Percentiles rank a stretch among this genome's conserved stretches.
Conservation (phyloP, 92 coral and sea anemone genomes). For the Diadumene lineata region DNA sequence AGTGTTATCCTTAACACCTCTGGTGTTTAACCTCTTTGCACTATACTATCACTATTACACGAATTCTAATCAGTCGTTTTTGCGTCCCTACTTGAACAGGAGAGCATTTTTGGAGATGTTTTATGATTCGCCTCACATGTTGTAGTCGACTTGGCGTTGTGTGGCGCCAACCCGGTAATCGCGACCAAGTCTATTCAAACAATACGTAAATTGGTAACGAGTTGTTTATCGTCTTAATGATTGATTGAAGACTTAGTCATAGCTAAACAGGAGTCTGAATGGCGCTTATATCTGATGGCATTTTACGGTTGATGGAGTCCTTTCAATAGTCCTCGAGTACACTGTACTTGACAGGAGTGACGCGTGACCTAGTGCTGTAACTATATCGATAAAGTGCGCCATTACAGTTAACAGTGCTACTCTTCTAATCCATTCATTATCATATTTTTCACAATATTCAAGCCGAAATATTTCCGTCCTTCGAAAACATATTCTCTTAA, state of each 20-base stretch:
- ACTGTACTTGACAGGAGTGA: constrained; percentile 29
- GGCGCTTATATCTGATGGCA: constrained; percentile 32
- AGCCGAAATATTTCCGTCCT: too few relatives aligned
- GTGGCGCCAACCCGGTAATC: constrained; percentile 39
- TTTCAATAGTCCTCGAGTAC: constrained; percentile 13
- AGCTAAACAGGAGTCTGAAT: constrained; percentile 32
- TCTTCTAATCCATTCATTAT: too few relatives aligned
- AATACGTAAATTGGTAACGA: constrained; percentile 42
- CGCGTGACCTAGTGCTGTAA: constrained; percentile 5
- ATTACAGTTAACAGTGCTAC: too few relatives aligned
- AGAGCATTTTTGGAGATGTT: constrained; percentile 21
- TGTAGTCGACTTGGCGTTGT: constrained; percentile 29
- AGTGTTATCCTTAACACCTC: constrained; percentile 9
- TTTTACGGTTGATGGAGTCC: constrained; percentile 28
- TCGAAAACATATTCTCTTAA: too few relatives aligned
- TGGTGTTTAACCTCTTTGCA: neutral
- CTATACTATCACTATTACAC: constrained; percentile 19
- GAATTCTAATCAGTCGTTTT: neutral
- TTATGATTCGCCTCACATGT: constrained; percentile 19
- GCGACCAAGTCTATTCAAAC: constrained; percentile 37
- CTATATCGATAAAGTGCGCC: too few relatives aligned
- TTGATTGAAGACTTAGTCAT: constrained; percentile 39
- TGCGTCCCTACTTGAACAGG: constrained; percentile 3
- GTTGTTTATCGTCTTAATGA: constrained; percentile 42
- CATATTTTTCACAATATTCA: too few relatives aligned